Percentiles rank a stretch among this genome's conserved stretches.
Conservation (phyloP, 2,797 vertebrate species). For the Crenuchus spilurus region DNA sequence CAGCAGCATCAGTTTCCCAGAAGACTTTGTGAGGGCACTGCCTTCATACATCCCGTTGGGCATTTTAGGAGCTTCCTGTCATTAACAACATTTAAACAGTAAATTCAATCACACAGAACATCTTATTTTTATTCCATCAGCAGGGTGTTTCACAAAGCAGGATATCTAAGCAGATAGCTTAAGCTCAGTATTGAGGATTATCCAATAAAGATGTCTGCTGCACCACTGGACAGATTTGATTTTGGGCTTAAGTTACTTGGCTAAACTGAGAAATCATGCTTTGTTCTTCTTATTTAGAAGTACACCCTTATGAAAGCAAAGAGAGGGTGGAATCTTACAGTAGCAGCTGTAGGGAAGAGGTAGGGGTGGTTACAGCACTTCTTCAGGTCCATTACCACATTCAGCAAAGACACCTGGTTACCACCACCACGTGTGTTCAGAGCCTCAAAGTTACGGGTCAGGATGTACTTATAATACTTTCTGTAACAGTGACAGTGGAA, state of each 20-base stretch:
- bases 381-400: constrained; percentile 98
- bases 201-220: too few relatives aligned
- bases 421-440: constrained; percentile 96
- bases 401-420: constrained; percentile 96
- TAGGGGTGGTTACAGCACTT: constrained; percentile 99
- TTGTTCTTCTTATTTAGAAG: not conserved
- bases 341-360: constrained; percentile 95
- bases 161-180: too few relatives aligned
- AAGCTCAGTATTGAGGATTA: too few relatives aligned
- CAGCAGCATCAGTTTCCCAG: constrained; percentile 91
- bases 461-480: constrained; percentile 98
- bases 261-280: too few relatives aligned
- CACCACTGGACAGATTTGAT: too few relatives aligned
- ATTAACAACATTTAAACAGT: constrained; percentile 1
- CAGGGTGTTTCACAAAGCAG: too few relatives aligned
- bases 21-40: constrained; percentile 89
- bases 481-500: constrained; percentile 64
- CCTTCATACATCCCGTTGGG: constrained; percentile 99
- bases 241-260: too few relatives aligned
- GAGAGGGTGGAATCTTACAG: constrained; percentile 71
- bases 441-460: constrained; percentile 97
- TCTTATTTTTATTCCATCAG: not conserved
- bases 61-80: constrained; percentile 96
- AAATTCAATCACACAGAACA: not conserved
- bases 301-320: not conserved